phyloP scores from a whole-genome alignment of 2,113 vertebrate species.

The Cyanoliseus patagonus region DNA sequence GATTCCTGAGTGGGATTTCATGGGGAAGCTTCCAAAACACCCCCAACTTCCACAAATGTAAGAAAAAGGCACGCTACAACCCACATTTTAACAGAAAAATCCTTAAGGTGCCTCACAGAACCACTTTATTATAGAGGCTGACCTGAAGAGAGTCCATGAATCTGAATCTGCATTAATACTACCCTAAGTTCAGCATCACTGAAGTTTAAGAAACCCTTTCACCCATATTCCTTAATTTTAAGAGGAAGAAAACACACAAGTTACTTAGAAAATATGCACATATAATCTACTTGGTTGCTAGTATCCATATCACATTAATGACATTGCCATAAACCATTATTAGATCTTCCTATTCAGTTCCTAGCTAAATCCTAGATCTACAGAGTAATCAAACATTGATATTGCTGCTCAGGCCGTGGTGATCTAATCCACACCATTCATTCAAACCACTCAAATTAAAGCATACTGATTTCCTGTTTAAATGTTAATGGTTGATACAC shows the following conservation, averaged over 20 bases:
- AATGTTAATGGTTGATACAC: neutral
- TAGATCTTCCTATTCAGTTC: neutral
- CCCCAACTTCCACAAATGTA: neutral
- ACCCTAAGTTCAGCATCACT: neutral
- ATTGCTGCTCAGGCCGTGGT: neutral
- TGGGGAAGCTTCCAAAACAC: neutral
- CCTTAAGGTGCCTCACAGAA: neutral
- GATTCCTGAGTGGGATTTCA: neutral
- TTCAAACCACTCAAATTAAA: neutral
- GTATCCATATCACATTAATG: neutral
- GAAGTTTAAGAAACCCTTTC: neutral
- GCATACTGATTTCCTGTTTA: neutral
- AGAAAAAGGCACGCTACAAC: neutral
- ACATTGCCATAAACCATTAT: neutral
- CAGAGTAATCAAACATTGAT: neutral
- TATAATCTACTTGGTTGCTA: neutral
- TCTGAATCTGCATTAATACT: neutral
- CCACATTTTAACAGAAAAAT: neutral
- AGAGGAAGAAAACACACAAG: neutral
- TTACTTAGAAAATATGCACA: neutral
- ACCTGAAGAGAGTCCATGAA: fast-evolving
- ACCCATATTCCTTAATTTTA: neutral
- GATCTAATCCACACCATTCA: neutral
- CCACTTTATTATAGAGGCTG: neutral
- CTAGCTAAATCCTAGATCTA: neutral